Percentiles rank a stretch among this genome's conserved stretches.
Evolutionary conservation across 1,140 invertebrate genomes (phyloP).

Genomic region (Triops longicaudatus): DNA sequence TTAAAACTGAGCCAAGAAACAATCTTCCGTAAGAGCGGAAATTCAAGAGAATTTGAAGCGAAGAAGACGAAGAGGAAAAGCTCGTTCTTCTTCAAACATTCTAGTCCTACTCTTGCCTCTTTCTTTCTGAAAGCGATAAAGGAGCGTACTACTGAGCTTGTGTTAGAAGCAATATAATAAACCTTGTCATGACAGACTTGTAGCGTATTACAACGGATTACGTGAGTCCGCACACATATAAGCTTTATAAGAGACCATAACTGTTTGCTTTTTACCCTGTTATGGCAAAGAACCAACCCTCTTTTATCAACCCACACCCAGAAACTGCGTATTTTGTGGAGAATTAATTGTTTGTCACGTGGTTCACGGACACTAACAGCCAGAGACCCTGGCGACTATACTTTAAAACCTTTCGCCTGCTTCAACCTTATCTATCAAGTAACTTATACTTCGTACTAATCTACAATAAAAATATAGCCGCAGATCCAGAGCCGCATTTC

Average conservation of each 20-base stretch:
- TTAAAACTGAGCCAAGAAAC: background rate
- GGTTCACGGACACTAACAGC: too few species aligned
- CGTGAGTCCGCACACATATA: slow-evolving; percentile 1
- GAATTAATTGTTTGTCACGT: too few species aligned
- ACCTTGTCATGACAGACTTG: background rate
- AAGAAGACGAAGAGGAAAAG: too few species aligned
- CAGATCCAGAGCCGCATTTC: too few species aligned
- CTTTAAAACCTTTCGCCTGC: too few species aligned
- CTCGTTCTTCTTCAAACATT: too few species aligned
- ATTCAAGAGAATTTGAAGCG: background rate
- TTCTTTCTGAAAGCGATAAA: background rate
- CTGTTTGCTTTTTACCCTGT: background rate
- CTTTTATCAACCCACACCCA: background rate
- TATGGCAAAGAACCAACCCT: background rate
- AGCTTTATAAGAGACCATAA: background rate
- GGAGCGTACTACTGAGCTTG: background rate
- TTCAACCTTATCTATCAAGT: too few species aligned
- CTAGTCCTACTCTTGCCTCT: background rate
- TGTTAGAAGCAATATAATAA: background rate
- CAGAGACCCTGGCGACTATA: too few species aligned
- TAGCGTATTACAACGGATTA: background rate
- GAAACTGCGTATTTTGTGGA: too few species aligned
- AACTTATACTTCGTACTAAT: too few species aligned
- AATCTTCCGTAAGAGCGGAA: background rate
- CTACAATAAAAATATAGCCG: too few species aligned